Evolutionary conservation across 2,888 invertebrate species (phyloP), one percentile per base, ranked within the genome.

Genomic region (Drosophila seclusa): DNA sequence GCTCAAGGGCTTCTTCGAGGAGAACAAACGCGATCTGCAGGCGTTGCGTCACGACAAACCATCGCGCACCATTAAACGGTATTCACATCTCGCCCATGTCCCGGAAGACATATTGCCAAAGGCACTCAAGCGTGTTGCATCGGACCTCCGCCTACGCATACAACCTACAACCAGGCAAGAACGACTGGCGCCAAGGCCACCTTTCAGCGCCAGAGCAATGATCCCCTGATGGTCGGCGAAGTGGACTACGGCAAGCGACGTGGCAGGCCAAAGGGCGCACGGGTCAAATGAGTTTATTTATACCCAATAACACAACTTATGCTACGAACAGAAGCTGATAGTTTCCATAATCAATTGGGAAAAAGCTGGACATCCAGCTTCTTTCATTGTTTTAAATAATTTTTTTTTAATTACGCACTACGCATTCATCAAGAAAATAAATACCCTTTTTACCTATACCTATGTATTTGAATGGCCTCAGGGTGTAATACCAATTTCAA

Each of bases 81-180:
- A 98, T 91, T 94, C 95, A 1, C 98, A 99, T 93, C 93, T 99
- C 73, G 95, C 97, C 32, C 96, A 99, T 92, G 97, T 99, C 0
- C 99, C 99, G 0, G 98, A 98, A 61, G 99, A 99, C 91, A 95
- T 98, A 80, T 94, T 98, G 1, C 98, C 98, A 0, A 95, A 95
- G 1, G 95, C 97, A 0, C 92, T 98, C 55, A 96, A 97, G 90
- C 94, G 94, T 72, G 93, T 96, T 24, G 94, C 95, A 72, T 69
- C 8, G 61, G 50, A 32, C 36, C 29, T 0, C 50, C 36, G 45
- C 38, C 27, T 13, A 16, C 48, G 24, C 55, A 21, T 29, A 27
- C 81, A 2, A 36, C 71, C 0, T 48, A 76, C 40, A 80, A 79
- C 21, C 71, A 79, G 53, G 70, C 79, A 3, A 73, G 83, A 8